Base-by-base conservation (phyloP, 1,140 invertebrate genomes). In the Drosophila guanche region DNA sequence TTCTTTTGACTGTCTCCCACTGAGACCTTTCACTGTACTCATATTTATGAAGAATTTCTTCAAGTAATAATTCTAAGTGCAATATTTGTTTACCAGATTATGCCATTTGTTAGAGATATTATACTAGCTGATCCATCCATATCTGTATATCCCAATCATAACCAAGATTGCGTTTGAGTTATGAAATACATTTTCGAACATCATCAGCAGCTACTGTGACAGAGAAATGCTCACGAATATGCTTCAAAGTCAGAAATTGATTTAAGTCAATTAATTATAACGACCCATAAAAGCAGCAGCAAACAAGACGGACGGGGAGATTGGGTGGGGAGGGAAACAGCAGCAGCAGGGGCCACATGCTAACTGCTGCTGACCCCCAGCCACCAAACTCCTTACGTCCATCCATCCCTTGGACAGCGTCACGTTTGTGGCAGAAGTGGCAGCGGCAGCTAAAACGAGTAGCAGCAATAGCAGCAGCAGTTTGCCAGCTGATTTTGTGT, bases 241-340 rank as follows among this genome's bases (percentile, higher is more conserved):
- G 33, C 78, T 85, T 86, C 83, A 86, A 83, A 88, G 83, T 89
- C 84, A 83, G 83, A 79, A 88, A 88, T 88, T 88, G 83, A 88
- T 88, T 88, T 79, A 89, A 88, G 83, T 79, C 83, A 79, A 88
- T 88, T 88, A 88, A 88, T 88, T 88, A 83, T 71, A 79, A 81
- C 78, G 63, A 83, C 52, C 66, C 58, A 62, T 59, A 74, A 74
- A 78, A 77, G 76, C 61, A 74, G 63, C 53, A 66, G 52, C 47
- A 70, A 46, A 20, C 51, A 20, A 10, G 56, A 23, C 33, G 29
- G 1, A 27, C 5, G 25, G 25, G 25, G 1, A 12, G 33, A 37
- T 12, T 4, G 4, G 33, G 5, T 8, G 8, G 29, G 2, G 7
- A 20, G 16, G 16, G 16, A 1, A 20, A 20, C 16, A 20, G 16